These are phyloP conservation scores for Ladona fulva DNA, from an alignment of 1,140 invertebrate species.

Conservation along the genomic window DNA sequence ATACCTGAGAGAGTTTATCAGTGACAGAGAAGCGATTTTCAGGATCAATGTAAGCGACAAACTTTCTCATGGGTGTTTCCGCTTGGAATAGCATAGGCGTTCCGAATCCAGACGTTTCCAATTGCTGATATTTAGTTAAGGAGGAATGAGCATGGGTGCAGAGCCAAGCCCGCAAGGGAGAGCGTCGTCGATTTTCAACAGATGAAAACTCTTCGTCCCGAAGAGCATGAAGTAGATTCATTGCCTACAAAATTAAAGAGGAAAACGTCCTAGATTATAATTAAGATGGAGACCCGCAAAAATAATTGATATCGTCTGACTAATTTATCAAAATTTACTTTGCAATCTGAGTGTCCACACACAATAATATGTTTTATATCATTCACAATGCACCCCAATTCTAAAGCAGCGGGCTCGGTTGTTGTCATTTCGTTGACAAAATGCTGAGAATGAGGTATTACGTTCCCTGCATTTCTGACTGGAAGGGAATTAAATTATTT, in stretches of 20 bases:
- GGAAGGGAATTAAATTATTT: constrained; percentile 32
- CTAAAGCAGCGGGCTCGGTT: constrained; percentile 89
- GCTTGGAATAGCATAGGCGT: constrained; percentile 75
- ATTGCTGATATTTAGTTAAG: constrained; percentile 70
- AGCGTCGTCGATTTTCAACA: constrained; percentile 67
- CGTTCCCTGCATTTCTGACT: constrained; percentile 91
- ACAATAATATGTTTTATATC: constrained; percentile 89
- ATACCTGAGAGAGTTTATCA: constrained; percentile 92
- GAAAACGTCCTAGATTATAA: neutral
- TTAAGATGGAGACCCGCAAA: neutral
- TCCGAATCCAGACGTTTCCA: constrained; percentile 55
- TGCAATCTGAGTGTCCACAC: constrained; percentile 95
- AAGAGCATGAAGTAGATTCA: constrained; percentile 82
- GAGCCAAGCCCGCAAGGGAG: constrained; percentile 84
- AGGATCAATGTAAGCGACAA: constrained; percentile 89
- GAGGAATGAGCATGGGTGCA: constrained; percentile 75
- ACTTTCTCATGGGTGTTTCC: constrained; percentile 74
- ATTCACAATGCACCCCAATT: constrained; percentile 88
- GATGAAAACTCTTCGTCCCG: constrained; percentile 65
- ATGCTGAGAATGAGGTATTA: constrained; percentile 82
- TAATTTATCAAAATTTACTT: constrained; percentile 40
- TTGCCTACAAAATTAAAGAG: constrained; percentile 48
- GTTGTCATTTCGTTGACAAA: constrained; percentile 78
- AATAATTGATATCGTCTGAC: neutral
- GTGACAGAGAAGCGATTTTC: constrained; percentile 80